A percentile compares a stretch with the other conserved stretches of the same genome.
These are phyloP conservation scores for Temnothorax unifasciatus DNA, from an alignment of 2,888 invertebrate genomes.

Conservation along the genomic window DNA sequence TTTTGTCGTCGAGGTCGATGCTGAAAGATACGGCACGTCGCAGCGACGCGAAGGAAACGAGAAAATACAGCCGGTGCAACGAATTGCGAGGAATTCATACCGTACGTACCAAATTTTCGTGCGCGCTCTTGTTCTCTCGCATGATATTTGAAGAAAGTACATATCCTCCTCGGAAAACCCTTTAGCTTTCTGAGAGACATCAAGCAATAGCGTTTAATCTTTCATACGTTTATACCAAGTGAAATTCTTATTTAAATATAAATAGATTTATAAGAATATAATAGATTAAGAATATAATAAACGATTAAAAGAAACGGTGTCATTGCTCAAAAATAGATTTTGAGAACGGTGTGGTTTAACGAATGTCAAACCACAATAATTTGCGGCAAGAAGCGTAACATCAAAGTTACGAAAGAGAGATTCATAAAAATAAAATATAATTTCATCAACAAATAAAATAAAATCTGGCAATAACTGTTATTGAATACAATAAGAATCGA, in stretches of 20 bases:
- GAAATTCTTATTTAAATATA: not conserved
- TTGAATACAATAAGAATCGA: not conserved
- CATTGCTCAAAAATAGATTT: not conserved
- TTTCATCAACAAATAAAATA: not conserved
- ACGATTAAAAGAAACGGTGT: not conserved
- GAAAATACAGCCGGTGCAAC: slow-evolving; percentile 55
- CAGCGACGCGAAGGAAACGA: slow-evolving; percentile 45
- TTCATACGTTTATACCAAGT: not conserved
- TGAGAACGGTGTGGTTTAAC: not conserved
- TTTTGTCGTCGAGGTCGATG: slow-evolving; percentile 44
- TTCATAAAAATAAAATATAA: not conserved
- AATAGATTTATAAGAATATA: no score
- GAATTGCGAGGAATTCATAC: slow-evolving; percentile 25
- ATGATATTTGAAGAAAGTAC: slow-evolving; percentile 28
- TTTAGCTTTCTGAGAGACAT: not conserved
- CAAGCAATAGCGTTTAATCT: not conserved
- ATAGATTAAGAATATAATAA: no score
- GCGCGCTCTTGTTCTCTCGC: slow-evolving; percentile 19
- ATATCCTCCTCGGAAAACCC: not conserved
- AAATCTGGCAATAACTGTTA: not conserved
- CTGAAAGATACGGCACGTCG: slow-evolving; percentile 53
- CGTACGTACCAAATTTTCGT: slow-evolving; percentile 45
- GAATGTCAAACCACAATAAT: not conserved
- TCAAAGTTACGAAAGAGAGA: not conserved
- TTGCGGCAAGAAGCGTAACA: not conserved